Conservation (phyloP, 2,888 invertebrate genomes). For the Invenusta paracnida region DNA sequence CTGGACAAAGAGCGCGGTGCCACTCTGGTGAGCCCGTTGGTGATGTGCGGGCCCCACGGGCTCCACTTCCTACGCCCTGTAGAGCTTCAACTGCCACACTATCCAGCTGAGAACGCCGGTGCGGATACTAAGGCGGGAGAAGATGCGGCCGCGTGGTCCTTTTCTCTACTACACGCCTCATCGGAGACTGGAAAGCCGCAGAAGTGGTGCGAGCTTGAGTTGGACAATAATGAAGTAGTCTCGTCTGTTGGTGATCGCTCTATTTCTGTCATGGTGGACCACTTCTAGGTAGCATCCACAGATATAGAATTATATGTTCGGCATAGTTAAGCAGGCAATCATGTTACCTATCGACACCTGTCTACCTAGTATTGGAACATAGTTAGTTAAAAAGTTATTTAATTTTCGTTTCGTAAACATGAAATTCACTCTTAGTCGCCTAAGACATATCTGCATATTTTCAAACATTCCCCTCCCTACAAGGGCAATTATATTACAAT, state of each 20-base stretch:
- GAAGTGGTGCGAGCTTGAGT: conserved; percentile 6
- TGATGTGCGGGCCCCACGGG: conserved; percentile 32
- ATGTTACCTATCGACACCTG: too few relatives aligned
- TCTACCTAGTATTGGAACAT: too few relatives aligned
- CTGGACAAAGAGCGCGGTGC: conserved; percentile 10
- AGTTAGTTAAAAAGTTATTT: too few relatives aligned
- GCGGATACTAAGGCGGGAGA: neutral
- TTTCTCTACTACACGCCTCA: conserved; percentile 58
- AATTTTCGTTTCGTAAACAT: too few relatives aligned
- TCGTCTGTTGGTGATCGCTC: neutral
- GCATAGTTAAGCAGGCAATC: too few relatives aligned
- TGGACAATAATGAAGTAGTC: conserved; percentile 4
- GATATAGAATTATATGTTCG: too few relatives aligned
- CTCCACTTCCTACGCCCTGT: conserved; percentile 32
- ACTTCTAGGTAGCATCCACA: too few relatives aligned
- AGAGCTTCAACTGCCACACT: conserved; percentile 22
- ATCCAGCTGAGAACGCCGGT: neutral
- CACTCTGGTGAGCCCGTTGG: conserved; percentile 11
- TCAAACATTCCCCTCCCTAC: too few relatives aligned
- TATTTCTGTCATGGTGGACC: conserved; percentile 80
- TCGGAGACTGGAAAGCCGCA: conserved; percentile 24
- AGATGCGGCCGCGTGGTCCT: conserved; percentile 60
- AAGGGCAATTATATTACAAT: too few relatives aligned
- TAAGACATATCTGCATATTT: too few relatives aligned
- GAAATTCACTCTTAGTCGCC: too few relatives aligned